Conservation (phyloP, 2,888 invertebrate genomes). For the Drosophila subquinaria region DNA sequence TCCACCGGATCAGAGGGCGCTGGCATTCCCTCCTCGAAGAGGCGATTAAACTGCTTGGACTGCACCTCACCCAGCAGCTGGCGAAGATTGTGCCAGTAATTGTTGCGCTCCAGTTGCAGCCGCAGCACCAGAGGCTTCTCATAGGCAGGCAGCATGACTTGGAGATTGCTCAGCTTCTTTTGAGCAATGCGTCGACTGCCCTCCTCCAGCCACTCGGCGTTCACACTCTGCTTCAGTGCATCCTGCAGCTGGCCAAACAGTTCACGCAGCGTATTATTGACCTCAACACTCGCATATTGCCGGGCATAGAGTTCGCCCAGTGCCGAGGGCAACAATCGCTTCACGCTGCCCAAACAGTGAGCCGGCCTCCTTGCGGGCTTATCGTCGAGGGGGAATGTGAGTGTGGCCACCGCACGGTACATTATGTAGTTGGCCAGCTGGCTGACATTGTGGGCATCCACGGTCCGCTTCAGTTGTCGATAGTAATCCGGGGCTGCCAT, state of each 20-base stretch:
- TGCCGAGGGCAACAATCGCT: slow-evolving; percentile 71
- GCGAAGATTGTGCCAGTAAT: slow-evolving; percentile 80
- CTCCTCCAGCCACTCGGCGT: slow-evolving; percentile 78
- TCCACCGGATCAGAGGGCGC: slow-evolving; percentile 70
- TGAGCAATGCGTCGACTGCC: slow-evolving; percentile 73
- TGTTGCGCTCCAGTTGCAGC: slow-evolving; percentile 60
- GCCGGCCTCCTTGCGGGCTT: slow-evolving; percentile 31
- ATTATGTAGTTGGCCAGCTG: slow-evolving; percentile 83
- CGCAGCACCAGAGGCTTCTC: slow-evolving; percentile 36
- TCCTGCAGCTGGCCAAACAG: slow-evolving; percentile 64
- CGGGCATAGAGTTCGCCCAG: slow-evolving; percentile 81
- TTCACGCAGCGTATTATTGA: slow-evolving; percentile 55
- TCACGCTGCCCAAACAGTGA: slow-evolving; percentile 66
- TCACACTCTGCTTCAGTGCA: slow-evolving; percentile 63
- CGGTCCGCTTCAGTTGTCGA: slow-evolving; percentile 70
- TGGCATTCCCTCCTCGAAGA: slow-evolving; percentile 63
- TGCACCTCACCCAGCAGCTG: slow-evolving; percentile 59
- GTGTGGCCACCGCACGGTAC: slow-evolving; percentile 76
- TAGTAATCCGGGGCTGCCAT: slow-evolving; percentile 80
- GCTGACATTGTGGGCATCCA: slow-evolving; percentile 63
- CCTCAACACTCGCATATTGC: slow-evolving; percentile 57
- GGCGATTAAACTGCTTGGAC: slow-evolving; percentile 49
- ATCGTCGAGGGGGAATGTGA: slow-evolving; percentile 60
- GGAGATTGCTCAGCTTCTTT: slow-evolving; percentile 69
- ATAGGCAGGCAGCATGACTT: slow-evolving; percentile 51